Percentiles rank a stretch among this genome's conserved stretches.
Conservation (phyloP, 2,888 invertebrate genomes). For the Leptinotarsa tumamoca region DNA sequence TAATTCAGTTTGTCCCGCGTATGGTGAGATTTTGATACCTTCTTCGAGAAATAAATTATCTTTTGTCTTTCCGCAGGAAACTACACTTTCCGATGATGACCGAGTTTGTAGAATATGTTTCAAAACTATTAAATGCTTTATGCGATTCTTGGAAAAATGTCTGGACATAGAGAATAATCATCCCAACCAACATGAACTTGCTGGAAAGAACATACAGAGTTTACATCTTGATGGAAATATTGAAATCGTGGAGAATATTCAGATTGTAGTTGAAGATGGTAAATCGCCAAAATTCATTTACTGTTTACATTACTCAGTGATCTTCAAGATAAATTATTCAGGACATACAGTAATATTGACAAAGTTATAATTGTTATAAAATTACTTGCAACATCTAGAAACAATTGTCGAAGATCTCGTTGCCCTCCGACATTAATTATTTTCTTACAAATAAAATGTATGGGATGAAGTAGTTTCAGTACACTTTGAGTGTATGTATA, state of each 20-base stretch:
- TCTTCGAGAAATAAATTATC: background rate
- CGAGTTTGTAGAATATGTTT: conserved; percentile 40
- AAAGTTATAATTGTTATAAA: no score
- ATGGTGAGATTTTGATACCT: conserved; percentile 28
- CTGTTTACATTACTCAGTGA: background rate
- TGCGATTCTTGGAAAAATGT: conserved; percentile 40
- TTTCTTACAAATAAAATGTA: no score
- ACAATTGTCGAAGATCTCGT: no score
- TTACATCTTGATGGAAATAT: conserved; percentile 27
- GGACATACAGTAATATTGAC: no score
- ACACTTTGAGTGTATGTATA: no score
- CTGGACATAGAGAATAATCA: conserved; percentile 37
- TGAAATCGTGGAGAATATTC: conserved; percentile 35
- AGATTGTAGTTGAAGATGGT: conserved; percentile 38
- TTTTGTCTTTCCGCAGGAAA: conserved; percentile 34
- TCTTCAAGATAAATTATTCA: no score
- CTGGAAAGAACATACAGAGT: conserved; percentile 10
- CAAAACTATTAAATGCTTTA: conserved; percentile 34
- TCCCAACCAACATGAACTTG: conserved; percentile 1
- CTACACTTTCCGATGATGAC: conserved; percentile 33
- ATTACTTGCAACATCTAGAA: no score
- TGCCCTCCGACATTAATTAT: no score
- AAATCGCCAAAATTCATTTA: background rate
- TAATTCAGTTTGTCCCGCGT: conserved; percentile 38
- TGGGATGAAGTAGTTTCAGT: no score